These are phyloP conservation scores for Ptilorrhoa leucosticta DNA, from an alignment of 2,113 vertebrate genomes.

Conservation along the genomic window DNA sequence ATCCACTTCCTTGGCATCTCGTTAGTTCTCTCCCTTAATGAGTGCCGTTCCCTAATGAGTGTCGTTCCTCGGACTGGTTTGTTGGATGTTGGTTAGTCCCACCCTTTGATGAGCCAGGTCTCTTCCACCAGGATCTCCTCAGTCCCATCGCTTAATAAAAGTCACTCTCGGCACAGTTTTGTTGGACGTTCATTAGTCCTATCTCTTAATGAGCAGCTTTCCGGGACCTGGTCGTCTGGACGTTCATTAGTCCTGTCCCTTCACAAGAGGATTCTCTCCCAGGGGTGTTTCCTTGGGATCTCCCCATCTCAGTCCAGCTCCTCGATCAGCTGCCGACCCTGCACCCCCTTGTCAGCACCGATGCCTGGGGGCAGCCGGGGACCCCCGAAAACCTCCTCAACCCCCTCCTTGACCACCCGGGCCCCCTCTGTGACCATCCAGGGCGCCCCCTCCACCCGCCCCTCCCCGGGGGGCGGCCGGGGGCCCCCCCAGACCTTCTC, in stretches of 20 bases:
- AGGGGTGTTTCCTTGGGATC: rapidly evolving
- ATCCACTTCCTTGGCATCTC: not conserved
- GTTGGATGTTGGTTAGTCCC: not conserved
- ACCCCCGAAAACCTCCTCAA: not conserved
- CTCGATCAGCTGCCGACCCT: not conserved
- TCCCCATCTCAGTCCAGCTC: not conserved
- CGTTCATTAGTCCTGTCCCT: not conserved
- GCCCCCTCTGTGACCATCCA: not conserved
- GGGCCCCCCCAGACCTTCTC: not conserved
- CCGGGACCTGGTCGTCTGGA: too few relatives aligned
- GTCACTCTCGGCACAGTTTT: not conserved
- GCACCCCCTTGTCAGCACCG: too few relatives aligned
- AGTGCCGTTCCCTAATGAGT: not conserved
- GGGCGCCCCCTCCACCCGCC: rapidly evolving
- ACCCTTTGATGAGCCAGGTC: not conserved
- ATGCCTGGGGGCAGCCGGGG: rapidly evolving
- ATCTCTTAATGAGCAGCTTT: not conserved
- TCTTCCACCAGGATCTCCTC: not conserved
- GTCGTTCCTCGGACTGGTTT: not conserved
- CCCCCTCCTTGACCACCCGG: not conserved
- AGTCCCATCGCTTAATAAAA: rapidly evolving
- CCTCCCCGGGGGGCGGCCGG: not conserved
- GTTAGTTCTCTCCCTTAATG: too few relatives aligned
- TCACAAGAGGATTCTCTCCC: not conserved
- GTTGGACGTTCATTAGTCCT: rapidly evolving